Percentiles rank a stretch among this genome's conserved stretches.
phyloP scores from a whole-genome alignment of 2,888 invertebrate genomes.

The Leptinotarsa juncta region DNA sequence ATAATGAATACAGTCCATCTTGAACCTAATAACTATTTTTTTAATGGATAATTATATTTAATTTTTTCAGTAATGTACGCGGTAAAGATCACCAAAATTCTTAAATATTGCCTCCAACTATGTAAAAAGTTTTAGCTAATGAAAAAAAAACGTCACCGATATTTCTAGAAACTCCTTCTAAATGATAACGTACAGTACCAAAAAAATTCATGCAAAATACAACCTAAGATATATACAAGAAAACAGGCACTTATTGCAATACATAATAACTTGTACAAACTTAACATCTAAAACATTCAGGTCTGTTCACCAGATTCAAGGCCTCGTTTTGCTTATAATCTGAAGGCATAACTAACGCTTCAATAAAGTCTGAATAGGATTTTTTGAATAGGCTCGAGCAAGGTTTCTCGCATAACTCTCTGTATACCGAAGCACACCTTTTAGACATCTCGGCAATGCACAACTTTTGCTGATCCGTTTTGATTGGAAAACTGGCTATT shows the following conservation, averaged over 20 bases:
- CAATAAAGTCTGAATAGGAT: slow-evolving; percentile 50
- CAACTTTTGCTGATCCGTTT: slow-evolving; percentile 53
- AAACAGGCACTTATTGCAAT: slow-evolving; percentile 18
- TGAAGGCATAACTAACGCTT: slow-evolving; percentile 55
- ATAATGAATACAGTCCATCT: slow-evolving; percentile 11
- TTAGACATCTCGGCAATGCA: slow-evolving; percentile 56
- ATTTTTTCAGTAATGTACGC: slow-evolving; percentile 1
- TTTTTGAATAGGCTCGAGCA: slow-evolving; percentile 40
- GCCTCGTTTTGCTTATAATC: slow-evolving; percentile 55
- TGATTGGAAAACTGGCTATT: slow-evolving; percentile 48
- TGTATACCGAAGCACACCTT: slow-evolving; percentile 53
- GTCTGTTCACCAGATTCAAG: slow-evolving; percentile 47
- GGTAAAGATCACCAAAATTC: neutral
- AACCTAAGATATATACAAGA: slow-evolving; percentile 15
- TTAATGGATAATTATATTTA: neutral
- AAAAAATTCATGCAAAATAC: slow-evolving; percentile 1
- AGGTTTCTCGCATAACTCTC: slow-evolving; percentile 48
- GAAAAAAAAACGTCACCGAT: neutral
- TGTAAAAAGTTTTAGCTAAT: neutral
- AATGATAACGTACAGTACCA: slow-evolving; percentile 10
- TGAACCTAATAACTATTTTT: slow-evolving; percentile 12
- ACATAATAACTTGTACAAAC: slow-evolving; percentile 6
- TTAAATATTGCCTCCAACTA: neutral
- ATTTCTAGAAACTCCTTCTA: neutral
- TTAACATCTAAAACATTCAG: slow-evolving; percentile 22